Evolutionary conservation across 2,797 vertebrate species (phyloP).

Genomic region (Jordanella pulchra): DNA sequence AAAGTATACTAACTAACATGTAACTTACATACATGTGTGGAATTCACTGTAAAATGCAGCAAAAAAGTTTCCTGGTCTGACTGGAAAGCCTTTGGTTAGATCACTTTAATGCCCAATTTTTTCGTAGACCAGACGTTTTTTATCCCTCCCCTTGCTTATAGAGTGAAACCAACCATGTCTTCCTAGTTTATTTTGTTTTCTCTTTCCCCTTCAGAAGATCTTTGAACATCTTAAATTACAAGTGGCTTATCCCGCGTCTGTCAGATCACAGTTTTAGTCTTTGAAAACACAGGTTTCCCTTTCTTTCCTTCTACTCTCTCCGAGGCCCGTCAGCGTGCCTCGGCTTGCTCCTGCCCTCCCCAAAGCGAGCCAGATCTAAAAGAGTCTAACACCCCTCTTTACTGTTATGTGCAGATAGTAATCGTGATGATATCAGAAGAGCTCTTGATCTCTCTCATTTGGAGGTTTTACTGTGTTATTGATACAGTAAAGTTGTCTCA

Average conservation of each 20-base stretch:
- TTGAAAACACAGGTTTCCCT: conserved; percentile 70
- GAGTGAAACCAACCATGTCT: conserved; percentile 7
- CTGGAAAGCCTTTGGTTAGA: background rate
- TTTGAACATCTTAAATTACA: conserved; percentile 69
- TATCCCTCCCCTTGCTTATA: background rate
- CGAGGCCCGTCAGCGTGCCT: conserved; percentile 54
- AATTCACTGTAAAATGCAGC: background rate
- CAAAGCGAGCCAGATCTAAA: conserved; percentile 57
- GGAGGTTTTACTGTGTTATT: conserved; percentile 68
- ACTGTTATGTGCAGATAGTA: conserved; percentile 57
- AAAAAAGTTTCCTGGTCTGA: background rate
- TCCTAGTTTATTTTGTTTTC: conserved; percentile 42
- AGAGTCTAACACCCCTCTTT: conserved; percentile 46
- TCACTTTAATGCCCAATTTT: conserved; percentile 6
- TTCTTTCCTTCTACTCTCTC: conserved; percentile 57
- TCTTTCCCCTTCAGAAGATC: conserved; percentile 47
- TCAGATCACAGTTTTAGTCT: conserved; percentile 69
- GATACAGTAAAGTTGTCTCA: conserved; percentile 58
- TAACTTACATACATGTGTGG: background rate
- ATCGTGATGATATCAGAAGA: conserved; percentile 67
- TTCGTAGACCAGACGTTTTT: conserved; percentile 10
- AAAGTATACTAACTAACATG: background rate
- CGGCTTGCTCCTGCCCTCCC: conserved; percentile 52
- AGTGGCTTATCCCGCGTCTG: conserved; percentile 42
- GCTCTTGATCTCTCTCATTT: conserved; percentile 66